These are phyloP conservation scores for Rana temporaria DNA, from an alignment of 2,113 vertebrate species.

Conservation along the genomic window DNA sequence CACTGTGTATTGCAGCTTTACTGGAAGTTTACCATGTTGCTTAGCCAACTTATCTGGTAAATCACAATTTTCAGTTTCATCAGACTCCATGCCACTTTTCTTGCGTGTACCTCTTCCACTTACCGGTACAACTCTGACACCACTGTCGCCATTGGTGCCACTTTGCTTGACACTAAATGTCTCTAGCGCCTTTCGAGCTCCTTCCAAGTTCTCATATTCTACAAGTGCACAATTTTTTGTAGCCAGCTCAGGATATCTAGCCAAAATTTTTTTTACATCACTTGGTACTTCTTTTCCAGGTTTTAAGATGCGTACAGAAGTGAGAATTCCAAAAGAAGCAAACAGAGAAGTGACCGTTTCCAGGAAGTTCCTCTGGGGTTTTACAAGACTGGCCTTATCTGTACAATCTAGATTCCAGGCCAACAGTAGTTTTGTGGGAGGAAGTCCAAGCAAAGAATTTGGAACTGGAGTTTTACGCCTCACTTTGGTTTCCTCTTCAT, in stretches of 20 bases:
- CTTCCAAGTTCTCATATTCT: slow-evolving; percentile 76
- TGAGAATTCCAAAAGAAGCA: slow-evolving; percentile 64
- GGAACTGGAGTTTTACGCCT: slow-evolving; percentile 70
- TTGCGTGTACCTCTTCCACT: slow-evolving; percentile 66
- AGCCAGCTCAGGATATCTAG: slow-evolving; percentile 71
- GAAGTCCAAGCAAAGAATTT: slow-evolving; percentile 70
- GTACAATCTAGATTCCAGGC: slow-evolving; percentile 72
- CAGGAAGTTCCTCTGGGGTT: slow-evolving; percentile 58
- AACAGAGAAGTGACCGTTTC: slow-evolving; percentile 71
- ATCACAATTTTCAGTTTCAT: slow-evolving; percentile 37
- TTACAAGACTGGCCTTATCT: background rate
- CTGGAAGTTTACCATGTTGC: slow-evolving; percentile 48
- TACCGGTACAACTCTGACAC: slow-evolving; percentile 68
- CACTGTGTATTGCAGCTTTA: background rate
- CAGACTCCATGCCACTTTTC: slow-evolving; percentile 21
- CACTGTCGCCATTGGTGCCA: background rate
- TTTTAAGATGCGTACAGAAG: slow-evolving; percentile 73
- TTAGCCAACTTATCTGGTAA: slow-evolving; percentile 5
- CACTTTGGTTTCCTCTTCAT: slow-evolving; percentile 79
- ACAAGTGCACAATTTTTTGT: slow-evolving; percentile 74
- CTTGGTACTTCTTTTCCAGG: slow-evolving; percentile 77
- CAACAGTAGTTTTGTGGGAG: slow-evolving; percentile 77
- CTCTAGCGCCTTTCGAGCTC: slow-evolving; percentile 66
- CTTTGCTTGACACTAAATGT: slow-evolving; percentile 60
- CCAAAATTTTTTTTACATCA: slow-evolving; percentile 67